These are phyloP conservation scores for Pterois miles DNA, from an alignment of 2,797 vertebrate species.

Conservation along the genomic window DNA sequence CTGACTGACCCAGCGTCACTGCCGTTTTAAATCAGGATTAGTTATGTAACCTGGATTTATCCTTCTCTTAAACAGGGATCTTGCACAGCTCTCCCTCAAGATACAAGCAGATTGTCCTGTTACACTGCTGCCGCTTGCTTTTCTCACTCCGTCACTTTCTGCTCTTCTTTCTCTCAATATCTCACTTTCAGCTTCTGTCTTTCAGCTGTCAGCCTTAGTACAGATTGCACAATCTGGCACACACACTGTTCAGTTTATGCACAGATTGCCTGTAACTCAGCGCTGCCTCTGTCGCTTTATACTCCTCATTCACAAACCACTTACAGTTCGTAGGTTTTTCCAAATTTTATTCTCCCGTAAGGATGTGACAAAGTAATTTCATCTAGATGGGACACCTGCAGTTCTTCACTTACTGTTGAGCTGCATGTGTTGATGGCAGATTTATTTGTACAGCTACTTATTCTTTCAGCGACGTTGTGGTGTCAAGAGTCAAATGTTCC, in stretches of 20 bases:
- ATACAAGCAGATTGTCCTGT: slow-evolving; percentile 43
- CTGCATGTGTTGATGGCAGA: background rate
- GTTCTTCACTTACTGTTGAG: background rate
- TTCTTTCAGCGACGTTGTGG: background rate
- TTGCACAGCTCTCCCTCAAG: slow-evolving; percentile 46
- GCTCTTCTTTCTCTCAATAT: background rate
- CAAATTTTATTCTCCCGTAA: background rate
- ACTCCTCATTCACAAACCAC: background rate
- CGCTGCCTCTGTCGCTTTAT: background rate
- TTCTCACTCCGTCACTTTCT: background rate
- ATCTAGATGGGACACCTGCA: background rate
- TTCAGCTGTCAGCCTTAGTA: background rate
- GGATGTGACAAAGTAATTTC: background rate
- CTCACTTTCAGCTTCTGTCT: background rate
- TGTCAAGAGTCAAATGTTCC: background rate
- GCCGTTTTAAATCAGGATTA: slow-evolving; percentile 71
- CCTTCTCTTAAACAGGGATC: slow-evolving; percentile 51
- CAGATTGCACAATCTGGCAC: background rate
- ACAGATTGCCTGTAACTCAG: background rate
- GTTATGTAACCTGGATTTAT: slow-evolving; percentile 69
- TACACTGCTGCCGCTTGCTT: background rate
- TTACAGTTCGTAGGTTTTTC: background rate
- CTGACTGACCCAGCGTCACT: slow-evolving; percentile 41
- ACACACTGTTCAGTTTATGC: background rate
- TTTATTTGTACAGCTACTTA: background rate